Conservation (phyloP, 2,888 invertebrate species). For the Nemapogon koenigi region DNA sequence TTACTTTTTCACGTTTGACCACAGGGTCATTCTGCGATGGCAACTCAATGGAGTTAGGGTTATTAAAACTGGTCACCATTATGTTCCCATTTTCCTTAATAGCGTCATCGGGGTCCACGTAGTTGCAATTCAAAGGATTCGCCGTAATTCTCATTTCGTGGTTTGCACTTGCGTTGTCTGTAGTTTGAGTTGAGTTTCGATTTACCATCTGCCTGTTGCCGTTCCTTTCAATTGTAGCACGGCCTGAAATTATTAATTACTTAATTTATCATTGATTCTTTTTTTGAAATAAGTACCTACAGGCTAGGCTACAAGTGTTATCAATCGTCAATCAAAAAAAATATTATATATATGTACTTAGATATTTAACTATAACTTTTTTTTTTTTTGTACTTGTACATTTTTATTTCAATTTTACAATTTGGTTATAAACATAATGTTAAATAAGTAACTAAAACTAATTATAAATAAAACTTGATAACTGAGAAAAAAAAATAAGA, state of each 20-base stretch:
- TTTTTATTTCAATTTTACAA: too few species aligned
- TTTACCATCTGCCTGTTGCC: conserved; percentile 50
- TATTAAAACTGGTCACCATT: conserved; percentile 75
- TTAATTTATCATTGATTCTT: too few species aligned
- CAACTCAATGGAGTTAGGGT: conserved; percentile 74
- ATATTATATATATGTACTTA: too few species aligned
- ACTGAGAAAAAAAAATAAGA: too few species aligned
- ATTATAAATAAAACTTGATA: too few species aligned
- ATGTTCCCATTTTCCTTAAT: conserved; percentile 55
- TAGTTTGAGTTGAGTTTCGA: conserved; percentile 40
- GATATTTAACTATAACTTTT: too few species aligned
- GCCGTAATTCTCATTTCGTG: conserved; percentile 77
- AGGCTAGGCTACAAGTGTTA: too few species aligned
- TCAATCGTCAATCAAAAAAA: too few species aligned
- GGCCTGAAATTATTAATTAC: conserved; percentile 37
- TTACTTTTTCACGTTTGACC: conserved; percentile 31
- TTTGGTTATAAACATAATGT: too few species aligned
- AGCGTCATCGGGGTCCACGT: conserved; percentile 71
- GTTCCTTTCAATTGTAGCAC: conserved; percentile 67
- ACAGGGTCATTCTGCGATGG: conserved; percentile 60
- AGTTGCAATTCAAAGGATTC: conserved; percentile 77
- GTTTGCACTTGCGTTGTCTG: conserved; percentile 40
- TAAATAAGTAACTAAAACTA: too few species aligned
- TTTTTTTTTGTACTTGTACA: too few species aligned
- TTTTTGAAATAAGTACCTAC: too few species aligned